Conservation (phyloP, 2,888 invertebrate genomes). For the Oxytorus armatus region DNA sequence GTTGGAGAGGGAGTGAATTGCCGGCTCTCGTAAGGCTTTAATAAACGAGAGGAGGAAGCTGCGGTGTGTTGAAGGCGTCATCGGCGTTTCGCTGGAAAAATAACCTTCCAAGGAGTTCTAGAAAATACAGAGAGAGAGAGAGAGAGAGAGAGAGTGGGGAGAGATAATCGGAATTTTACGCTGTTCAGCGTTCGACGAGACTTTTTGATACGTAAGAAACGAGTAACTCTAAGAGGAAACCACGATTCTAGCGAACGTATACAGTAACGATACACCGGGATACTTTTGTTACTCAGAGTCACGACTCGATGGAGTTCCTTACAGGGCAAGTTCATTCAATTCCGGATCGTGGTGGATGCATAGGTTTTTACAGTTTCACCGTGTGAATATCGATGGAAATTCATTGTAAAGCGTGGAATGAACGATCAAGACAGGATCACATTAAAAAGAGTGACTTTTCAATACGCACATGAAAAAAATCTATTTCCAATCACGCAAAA, state of each 20-base stretch:
- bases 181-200: too few species aligned
- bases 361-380: constrained; percentile 40
- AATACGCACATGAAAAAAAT: neutral
- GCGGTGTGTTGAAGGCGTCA: constrained; percentile 38
- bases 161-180: too few species aligned
- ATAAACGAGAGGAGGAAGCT: constrained; percentile 7
- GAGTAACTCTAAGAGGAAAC: neutral
- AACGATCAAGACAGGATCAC: neutral
- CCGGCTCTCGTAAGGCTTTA: neutral
- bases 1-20: neutral
- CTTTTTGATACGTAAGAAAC: neutral
- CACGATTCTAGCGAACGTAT: neutral
- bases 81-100: constrained; percentile 51
- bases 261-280: too few species aligned
- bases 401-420: neutral
- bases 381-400: constrained; percentile 15
- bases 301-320: constrained; percentile 38
- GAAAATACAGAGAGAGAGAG: too few species aligned
- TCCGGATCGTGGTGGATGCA: constrained; percentile 25
- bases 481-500: too few species aligned
- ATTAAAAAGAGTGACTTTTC: too few species aligned
- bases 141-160: too few species aligned
- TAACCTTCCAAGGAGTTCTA: constrained; percentile 30
- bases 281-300: too few species aligned
- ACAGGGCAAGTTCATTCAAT: constrained; percentile 36